These are phyloP conservation scores for Leucania comma DNA, from an alignment of 2,888 invertebrate genomes.

Conservation along the genomic window DNA sequence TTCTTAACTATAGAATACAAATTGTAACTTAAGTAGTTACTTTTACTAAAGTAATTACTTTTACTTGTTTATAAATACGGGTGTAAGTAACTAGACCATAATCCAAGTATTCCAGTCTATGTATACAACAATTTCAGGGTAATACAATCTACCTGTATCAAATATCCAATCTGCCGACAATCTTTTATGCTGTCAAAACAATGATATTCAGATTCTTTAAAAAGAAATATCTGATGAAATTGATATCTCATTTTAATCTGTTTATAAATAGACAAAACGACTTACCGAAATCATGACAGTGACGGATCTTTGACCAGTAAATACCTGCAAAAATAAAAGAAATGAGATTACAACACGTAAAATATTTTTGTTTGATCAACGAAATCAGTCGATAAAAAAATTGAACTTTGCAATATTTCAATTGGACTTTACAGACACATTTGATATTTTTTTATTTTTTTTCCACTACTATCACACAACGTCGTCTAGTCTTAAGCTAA, in stretches of 20 bases:
- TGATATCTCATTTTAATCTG: too few species aligned
- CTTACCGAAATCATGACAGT: slow-evolving; percentile 63
- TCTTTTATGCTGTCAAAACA: neutral
- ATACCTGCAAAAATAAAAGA: slow-evolving; percentile 42
- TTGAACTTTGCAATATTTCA: too few species aligned
- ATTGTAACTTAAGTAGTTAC: too few species aligned
- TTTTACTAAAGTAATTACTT: too few species aligned
- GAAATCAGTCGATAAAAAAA: neutral
- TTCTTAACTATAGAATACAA: too few species aligned
- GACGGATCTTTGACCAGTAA: slow-evolving; percentile 33
- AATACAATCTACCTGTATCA: neutral
- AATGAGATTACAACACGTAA: neutral
- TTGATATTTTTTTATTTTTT: too few species aligned
- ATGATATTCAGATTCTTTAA: too few species aligned
- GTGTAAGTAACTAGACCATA: neutral
- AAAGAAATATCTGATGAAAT: too few species aligned
- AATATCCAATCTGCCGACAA: neutral
- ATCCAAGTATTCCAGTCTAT: neutral
- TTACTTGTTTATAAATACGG: too few species aligned
- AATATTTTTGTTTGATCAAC: neutral
- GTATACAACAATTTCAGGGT: neutral
- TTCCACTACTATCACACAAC: too few species aligned
- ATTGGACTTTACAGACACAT: too few species aligned
- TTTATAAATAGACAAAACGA: neutral
- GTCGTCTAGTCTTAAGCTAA: too few species aligned